Percentiles rank a stretch among this genome's conserved stretches.
phyloP scores from a whole-genome alignment of 37 sponge, comb jelly and placozoan genomes.

The Lycopodina hypogea region DNA sequence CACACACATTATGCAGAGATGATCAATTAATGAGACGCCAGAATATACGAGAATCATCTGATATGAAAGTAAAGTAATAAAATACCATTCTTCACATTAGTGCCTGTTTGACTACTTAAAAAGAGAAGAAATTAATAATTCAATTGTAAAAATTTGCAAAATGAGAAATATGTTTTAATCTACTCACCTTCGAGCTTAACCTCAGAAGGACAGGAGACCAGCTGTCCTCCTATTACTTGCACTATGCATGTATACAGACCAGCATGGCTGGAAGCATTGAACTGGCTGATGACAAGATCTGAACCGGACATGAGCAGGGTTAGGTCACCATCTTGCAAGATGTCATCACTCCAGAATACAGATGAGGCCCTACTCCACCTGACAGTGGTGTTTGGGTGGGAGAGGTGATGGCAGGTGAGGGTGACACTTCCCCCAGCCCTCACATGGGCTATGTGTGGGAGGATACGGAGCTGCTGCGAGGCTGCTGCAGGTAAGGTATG shows the following conservation, averaged over 20 bases:
- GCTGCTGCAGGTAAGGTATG: no score
- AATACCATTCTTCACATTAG: neutral
- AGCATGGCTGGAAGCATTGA: neutral
- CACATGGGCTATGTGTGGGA: neutral
- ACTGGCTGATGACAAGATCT: neutral
- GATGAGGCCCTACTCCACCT: neutral
- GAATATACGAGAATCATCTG: no score
- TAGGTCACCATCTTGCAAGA: no score
- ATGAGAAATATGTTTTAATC: neutral
- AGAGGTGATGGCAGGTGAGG: neutral
- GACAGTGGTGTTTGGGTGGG: neutral
- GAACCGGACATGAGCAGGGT: neutral
- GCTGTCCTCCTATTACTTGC: neutral
- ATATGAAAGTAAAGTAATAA: neutral
- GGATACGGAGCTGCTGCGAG: no score
- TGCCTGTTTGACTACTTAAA: neutral
- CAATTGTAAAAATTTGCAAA: neutral
- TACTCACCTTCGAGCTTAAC: slow-evolving; percentile 8
- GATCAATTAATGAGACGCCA: no score
- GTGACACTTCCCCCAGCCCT: neutral
- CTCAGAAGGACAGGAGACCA: slow-evolving; percentile 6
- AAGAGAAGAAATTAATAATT: neutral
- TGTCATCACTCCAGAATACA: neutral
- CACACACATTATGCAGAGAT: neutral
- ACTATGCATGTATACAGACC: slow-evolving; percentile 2